A percentile compares a stretch with the other conserved stretches of the same genome.
Evolutionary conservation across 2,888 invertebrate genomes (phyloP).

Genomic region (Hylaea fasciaria): DNA sequence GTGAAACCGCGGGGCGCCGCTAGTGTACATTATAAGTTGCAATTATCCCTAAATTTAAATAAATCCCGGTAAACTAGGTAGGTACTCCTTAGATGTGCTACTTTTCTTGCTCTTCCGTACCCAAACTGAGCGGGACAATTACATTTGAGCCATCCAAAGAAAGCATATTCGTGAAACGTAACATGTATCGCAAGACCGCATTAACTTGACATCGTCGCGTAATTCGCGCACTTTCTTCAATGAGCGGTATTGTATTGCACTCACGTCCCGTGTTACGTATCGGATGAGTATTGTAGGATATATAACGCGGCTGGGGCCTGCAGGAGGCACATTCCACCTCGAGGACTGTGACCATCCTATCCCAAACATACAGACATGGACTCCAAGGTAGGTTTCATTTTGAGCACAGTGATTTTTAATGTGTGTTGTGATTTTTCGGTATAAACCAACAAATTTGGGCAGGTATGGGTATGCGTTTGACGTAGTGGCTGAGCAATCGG

Average conservation of each 20-base stretch:
- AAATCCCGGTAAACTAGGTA: too few relatives aligned
- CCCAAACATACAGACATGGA: conserved; percentile 77
- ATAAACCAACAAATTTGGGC: too few relatives aligned
- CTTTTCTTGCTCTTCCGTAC: too few relatives aligned
- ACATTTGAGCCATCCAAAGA: conserved; percentile 34
- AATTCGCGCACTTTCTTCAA: conserved; percentile 78
- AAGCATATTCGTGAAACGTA: conserved; percentile 55
- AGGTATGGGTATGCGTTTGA: too few relatives aligned
- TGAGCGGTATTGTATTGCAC: conserved; percentile 70
- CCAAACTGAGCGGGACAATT: too few relatives aligned
- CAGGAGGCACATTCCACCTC: conserved; percentile 69
- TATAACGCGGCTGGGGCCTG: conserved; percentile 66
- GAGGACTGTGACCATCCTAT: conserved; percentile 71
- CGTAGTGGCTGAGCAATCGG: too few relatives aligned
- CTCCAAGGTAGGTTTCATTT: conserved; percentile 72
- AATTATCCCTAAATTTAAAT: too few relatives aligned
- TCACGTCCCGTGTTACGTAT: conserved; percentile 79
- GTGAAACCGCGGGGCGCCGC: too few relatives aligned
- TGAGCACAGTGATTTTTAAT: background rate
- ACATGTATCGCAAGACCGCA: conserved; percentile 61
- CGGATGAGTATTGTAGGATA: conserved; percentile 69
- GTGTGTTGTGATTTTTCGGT: too few relatives aligned
- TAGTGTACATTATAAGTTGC: too few relatives aligned
- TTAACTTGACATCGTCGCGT: conserved; percentile 56
- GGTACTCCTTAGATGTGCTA: too few relatives aligned